These are phyloP conservation scores for Pseudoatta argentina DNA, from an alignment of 1,140 invertebrate genomes.

Conservation along the genomic window DNA sequence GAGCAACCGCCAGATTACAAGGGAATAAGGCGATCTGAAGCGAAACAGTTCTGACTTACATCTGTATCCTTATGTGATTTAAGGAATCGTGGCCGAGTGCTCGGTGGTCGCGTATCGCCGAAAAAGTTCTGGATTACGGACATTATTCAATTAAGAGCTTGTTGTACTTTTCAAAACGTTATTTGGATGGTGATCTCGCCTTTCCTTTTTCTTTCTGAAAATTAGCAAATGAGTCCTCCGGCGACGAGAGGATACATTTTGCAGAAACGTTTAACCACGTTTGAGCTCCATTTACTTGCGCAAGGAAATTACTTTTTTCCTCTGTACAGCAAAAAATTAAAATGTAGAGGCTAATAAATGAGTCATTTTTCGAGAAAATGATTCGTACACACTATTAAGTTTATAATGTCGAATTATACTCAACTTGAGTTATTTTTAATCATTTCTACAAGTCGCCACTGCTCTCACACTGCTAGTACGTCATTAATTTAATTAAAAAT, in stretches of 20 bases:
- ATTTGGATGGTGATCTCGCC: not conserved
- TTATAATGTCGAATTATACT: too few species aligned
- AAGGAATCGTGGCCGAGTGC: conserved; percentile 39
- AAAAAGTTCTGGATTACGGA: conserved; percentile 67
- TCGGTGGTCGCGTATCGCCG: conserved; percentile 27
- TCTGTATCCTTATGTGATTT: conserved; percentile 37
- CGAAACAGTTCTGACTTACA: conserved; percentile 12
- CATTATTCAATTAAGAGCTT: conserved; percentile 74
- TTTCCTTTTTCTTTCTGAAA: conserved; percentile 15
- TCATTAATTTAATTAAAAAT: too few species aligned
- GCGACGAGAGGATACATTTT: conserved; percentile 36
- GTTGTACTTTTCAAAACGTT: conserved; percentile 61
- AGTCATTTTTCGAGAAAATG: not conserved
- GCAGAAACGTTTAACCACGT: conserved; percentile 13
- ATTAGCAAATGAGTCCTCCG: not conserved
- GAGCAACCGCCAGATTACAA: conserved; percentile 51
- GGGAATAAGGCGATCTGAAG: conserved; percentile 33
- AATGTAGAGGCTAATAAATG: not conserved
- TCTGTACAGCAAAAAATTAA: not conserved
- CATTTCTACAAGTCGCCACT: too few species aligned
- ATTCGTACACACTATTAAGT: not conserved
- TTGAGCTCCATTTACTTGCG: conserved; percentile 24
- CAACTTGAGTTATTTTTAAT: too few species aligned
- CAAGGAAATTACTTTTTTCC: not conserved
- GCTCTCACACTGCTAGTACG: too few species aligned